Percentiles rank a stretch among this genome's conserved stretches.
Conservation (phyloP, 2,113 vertebrate species). For the Platichthys flesus region DNA sequence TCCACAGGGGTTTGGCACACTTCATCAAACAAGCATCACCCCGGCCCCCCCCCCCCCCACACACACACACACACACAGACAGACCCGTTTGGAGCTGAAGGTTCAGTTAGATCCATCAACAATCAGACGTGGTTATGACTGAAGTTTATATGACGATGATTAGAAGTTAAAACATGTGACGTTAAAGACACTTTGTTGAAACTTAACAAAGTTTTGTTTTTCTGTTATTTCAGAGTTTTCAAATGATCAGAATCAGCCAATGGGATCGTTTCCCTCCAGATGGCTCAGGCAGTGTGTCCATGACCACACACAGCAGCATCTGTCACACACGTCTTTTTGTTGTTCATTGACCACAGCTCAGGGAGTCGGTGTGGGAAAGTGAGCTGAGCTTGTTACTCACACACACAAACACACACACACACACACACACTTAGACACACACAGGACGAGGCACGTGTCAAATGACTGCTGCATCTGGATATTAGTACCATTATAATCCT, state of each 20-base stretch:
- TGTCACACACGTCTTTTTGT: constrained; percentile 60
- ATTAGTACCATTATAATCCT: background rate
- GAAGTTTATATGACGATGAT: too few species aligned
- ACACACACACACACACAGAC: too few species aligned
- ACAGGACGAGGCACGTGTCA: constrained; percentile 36
- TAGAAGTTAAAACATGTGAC: too few species aligned
- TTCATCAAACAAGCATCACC: too few species aligned
- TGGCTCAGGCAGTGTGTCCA: constrained; percentile 19
- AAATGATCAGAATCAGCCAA: constrained; percentile 12
- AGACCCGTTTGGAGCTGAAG: too few species aligned
- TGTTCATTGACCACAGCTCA: constrained; percentile 36
- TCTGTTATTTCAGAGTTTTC: too few species aligned
- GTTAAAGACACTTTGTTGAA: too few species aligned
- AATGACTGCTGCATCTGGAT: constrained; percentile 2
- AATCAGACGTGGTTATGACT: too few species aligned
- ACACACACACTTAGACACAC: background rate
- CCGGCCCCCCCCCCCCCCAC: too few species aligned
- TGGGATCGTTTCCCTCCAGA: constrained; percentile 63
- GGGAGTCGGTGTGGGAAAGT: constrained; percentile 69
- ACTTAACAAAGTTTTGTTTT: too few species aligned
- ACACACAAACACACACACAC: background rate
- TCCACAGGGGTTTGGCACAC: too few species aligned
- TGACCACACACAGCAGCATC: constrained; percentile 48
- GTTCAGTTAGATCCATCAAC: too few species aligned
- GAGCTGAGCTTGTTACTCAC: constrained; percentile 55